phyloP scores from a whole-genome alignment of 1,140 invertebrate genomes.

The Neodiprion fabricii region DNA sequence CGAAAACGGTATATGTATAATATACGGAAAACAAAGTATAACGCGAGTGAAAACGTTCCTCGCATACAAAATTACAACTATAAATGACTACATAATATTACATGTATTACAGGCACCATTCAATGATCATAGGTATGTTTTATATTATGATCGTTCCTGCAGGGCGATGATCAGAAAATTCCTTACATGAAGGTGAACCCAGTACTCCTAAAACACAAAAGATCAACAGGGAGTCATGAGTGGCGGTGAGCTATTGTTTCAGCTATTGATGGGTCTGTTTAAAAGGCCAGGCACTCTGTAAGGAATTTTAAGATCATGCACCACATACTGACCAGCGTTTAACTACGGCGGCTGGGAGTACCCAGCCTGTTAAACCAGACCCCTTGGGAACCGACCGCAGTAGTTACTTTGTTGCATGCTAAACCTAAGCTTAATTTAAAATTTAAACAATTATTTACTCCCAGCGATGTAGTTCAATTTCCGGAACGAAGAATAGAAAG shows the following conservation, averaged over 20 bases:
- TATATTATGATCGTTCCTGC: neutral
- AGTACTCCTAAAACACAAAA: conserved; percentile 53
- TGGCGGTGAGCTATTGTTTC: neutral
- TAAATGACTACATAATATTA: too few species aligned
- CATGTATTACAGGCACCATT: too few species aligned
- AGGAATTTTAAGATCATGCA: conserved; percentile 34
- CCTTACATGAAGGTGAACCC: conserved; percentile 54
- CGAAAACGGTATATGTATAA: too few species aligned
- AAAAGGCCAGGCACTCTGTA: conserved; percentile 48
- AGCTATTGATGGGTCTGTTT: conserved; percentile 37
- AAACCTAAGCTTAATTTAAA: too few species aligned
- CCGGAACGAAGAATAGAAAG: neutral
- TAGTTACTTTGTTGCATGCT: too few species aligned
- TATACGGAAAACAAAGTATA: too few species aligned
- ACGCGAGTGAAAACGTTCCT: too few species aligned
- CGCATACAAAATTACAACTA: too few species aligned
- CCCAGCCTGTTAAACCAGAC: conserved; percentile 46
- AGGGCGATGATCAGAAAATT: conserved; percentile 39
- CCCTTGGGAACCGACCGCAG: neutral
- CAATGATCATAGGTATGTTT: neutral
- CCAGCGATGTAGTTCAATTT: too few species aligned
- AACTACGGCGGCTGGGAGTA: conserved; percentile 37
- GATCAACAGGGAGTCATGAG: conserved; percentile 20
- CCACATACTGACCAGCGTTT: conserved; percentile 9
- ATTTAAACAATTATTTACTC: too few species aligned